Evolutionary conservation across 2,888 invertebrate species (phyloP), one percentile per base, ranked within the genome.

Genomic region (Oscheius sp.): DNA sequence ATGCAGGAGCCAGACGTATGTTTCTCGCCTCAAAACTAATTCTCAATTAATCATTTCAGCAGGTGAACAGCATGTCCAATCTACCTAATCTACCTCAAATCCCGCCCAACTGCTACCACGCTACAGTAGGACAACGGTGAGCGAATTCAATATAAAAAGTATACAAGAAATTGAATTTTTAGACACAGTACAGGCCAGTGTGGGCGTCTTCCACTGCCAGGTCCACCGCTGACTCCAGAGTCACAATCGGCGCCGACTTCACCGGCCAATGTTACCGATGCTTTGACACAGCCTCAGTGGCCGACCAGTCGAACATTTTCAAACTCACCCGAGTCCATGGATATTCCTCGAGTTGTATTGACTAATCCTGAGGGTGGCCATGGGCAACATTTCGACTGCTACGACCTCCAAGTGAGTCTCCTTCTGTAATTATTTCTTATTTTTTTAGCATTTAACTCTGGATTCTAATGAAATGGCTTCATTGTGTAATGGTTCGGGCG

Each of bases 181-280:
- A 69, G 80, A 55, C 82, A 83, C 58, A 79, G 79, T 46, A 82
- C 82, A 12, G 82, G 80, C 0, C 73, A 77, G 7, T 83, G 82
- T 58, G 82, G 82, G 0, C 69, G 81, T 23, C 70, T 81, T 6
- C n/a, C n/a, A 9, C 80, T 72, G 0, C 82, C 84, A 1, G 76
- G 76, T 13, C 77, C 77, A 1, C 64, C 73, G 27, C 69, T 78
- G 46, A 81, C 80, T 6, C 79, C 84, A 0, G 81, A 84, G 64
- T 83, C 83, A 3, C 86, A 86, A 61, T 83, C 83, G 21, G 86
- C 86, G 5, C 86, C 86, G 3, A 86, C 85, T 3, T 81, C 81
- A 0, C 86, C 85, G 16, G 82, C 82, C 35, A 76, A 78, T 29
- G 52, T 59, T n/a, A 52, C 78, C 25, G 78, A 81, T 55, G 71